Percentiles rank a stretch among this genome's conserved stretches.
Conservation (phyloP, 2,113 vertebrate genomes). For the Vireo altiloquus region DNA sequence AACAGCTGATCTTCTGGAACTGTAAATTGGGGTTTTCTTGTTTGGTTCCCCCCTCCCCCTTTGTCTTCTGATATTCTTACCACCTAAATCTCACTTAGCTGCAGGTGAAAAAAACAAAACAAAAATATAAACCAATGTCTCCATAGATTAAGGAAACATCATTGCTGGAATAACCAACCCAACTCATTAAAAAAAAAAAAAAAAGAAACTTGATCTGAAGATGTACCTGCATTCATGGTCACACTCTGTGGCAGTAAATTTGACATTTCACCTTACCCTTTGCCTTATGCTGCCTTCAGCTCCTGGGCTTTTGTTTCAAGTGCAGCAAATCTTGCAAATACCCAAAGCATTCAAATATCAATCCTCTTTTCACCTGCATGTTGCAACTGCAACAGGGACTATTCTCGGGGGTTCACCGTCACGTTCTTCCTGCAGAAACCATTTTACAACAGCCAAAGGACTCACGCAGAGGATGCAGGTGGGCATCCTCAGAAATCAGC, state of each 20-base stretch:
- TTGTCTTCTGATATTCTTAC: neutral
- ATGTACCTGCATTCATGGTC: neutral
- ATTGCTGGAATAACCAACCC: neutral
- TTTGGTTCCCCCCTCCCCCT: rapidly evolving
- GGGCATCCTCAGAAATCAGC: too few relatives aligned
- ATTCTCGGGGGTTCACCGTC: too few relatives aligned
- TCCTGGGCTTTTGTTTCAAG: neutral
- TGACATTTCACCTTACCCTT: neutral
- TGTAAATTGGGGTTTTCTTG: neutral
- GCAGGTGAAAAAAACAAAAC: neutral
- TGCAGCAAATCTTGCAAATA: neutral
- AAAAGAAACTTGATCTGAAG: too few relatives aligned
- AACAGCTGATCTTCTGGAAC: neutral
- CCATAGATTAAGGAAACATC: neutral
- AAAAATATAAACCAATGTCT: neutral
- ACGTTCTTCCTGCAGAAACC: too few relatives aligned
- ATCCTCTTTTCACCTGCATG: neutral
- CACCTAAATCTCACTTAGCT: neutral
- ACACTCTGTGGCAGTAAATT: neutral
- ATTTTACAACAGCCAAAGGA: too few relatives aligned
- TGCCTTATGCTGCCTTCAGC: neutral
- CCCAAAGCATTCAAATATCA: neutral
- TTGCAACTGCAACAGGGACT: too few relatives aligned
- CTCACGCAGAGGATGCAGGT: too few relatives aligned
- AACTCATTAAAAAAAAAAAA: too few relatives aligned